A percentile compares a stretch with the other conserved stretches of the same genome.
These are phyloP conservation scores for Eutolmus rufibarbis DNA, from an alignment of 2,888 invertebrate genomes.

Conservation along the genomic window DNA sequence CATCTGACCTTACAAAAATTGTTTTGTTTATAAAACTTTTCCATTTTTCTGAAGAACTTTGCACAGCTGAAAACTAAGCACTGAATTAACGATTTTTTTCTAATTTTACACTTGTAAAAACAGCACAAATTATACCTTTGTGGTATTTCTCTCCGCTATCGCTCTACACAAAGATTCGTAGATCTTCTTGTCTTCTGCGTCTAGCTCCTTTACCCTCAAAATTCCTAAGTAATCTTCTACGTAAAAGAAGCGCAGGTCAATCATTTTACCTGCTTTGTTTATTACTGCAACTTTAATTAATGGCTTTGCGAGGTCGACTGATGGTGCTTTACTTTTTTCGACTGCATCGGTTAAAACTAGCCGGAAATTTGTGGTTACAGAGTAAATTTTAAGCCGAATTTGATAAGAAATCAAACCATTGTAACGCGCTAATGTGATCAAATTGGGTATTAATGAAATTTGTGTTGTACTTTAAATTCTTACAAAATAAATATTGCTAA, in stretches of 20 bases:
- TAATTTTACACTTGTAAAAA: background rate
- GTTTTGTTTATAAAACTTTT: slow-evolving; percentile 34
- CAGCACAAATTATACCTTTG: slow-evolving; percentile 40
- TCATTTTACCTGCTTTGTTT: background rate
- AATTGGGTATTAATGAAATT: background rate
- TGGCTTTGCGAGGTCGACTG: background rate
- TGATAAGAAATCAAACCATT: background rate
- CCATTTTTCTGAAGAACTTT: slow-evolving; percentile 11
- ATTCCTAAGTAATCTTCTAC: slow-evolving; percentile 27
- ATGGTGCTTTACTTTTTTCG: background rate
- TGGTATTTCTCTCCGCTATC: slow-evolving; percentile 43
- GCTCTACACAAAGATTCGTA: slow-evolving; percentile 46
- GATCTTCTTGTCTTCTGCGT: slow-evolving; percentile 36
- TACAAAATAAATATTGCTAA: too few species aligned
- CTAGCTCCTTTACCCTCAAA: slow-evolving; percentile 38
- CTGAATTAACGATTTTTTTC: background rate
- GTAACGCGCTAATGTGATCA: background rate
- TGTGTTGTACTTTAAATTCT: background rate
- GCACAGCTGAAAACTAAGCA: slow-evolving; percentile 37
- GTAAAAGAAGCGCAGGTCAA: slow-evolving; percentile 30
- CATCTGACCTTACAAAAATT: slow-evolving; percentile 24
- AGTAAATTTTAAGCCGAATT: background rate
- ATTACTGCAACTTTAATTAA: background rate
- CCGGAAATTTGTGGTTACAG: background rate
- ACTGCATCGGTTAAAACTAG: background rate